Percentiles rank a stretch among this genome's conserved stretches.
phyloP scores from a whole-genome alignment of 2,888 invertebrate species.

The Xylocampa areola region DNA sequence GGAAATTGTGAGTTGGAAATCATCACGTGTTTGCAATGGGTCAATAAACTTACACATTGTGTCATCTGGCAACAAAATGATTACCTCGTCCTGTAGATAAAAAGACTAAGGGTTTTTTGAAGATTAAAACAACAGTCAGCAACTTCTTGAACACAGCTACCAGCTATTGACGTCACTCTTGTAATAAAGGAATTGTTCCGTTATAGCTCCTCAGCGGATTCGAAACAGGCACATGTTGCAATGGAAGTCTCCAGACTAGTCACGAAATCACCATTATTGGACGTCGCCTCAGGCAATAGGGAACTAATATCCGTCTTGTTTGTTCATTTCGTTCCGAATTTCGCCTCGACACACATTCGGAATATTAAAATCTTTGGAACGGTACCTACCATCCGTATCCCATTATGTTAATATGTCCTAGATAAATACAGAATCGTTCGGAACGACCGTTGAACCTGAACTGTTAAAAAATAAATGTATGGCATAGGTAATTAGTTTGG shows the following conservation, averaged over 20 bases:
- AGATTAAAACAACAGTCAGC: too few species aligned
- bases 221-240: too few species aligned
- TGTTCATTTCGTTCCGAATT: slow-evolving; percentile 26
- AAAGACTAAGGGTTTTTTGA: too few species aligned
- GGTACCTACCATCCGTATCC: slow-evolving; percentile 41
- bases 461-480: slow-evolving; percentile 65
- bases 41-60: slow-evolving; percentile 17
- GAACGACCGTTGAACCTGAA: slow-evolving; percentile 80
- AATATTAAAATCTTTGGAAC: slow-evolving; percentile 41
- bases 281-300: too few species aligned
- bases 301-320: slow-evolving; percentile 3
- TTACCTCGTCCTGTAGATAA: too few species aligned
- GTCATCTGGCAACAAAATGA: slow-evolving; percentile 2
- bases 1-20: neutral
- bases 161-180: too few species aligned
- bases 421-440: slow-evolving; percentile 57
- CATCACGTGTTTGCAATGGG: slow-evolving; percentile 24
- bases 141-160: too few species aligned
- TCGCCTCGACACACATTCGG: slow-evolving; percentile 23
- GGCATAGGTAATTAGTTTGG: slow-evolving; percentile 45
- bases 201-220: too few species aligned
- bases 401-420: slow-evolving; percentile 63
- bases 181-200: too few species aligned
- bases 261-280: too few species aligned
- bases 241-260: too few species aligned